Base-by-base conservation (phyloP, 2,888 invertebrate species). In the Entomobrya multifasciata region DNA sequence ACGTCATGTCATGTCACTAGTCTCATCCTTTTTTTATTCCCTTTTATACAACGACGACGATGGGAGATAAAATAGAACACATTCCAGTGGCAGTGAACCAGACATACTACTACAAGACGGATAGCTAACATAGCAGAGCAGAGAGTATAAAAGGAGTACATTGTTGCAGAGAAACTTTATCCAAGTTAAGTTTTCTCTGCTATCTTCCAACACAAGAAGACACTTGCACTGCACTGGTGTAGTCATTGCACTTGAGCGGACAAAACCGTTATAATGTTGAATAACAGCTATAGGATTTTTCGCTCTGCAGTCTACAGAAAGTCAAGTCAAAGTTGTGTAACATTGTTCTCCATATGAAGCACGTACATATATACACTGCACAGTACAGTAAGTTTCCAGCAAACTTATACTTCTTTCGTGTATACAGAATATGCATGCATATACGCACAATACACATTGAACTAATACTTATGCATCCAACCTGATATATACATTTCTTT, bases 181-280 rank as follows among this genome's bases (percentile, higher is more conserved):
- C 49, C 27, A 1, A 30, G 17, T 62, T 36, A n/a, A n/a, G 13
- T 30, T 15, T 22, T 20, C 6, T 49, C 49, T 49, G 22, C 15
- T 25, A 25, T n/a, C n/a, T n/a, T n/a, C n/a, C n/a, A n/a, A n/a
- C n/a, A n/a, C 15, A 49, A 47, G 25, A 27, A 72, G 72, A 49
- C 49, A 70, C 13, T n/a, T n/a, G n/a, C 49, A 74, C 15, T 47
- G 44, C n/a, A n/a, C n/a, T n/a, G n/a, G n/a, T n/a, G 52, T 47
- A 74, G 47, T 47, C 22, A 82, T 36, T 25, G 49, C 57, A 82
- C 62, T 82, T 70, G 44, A 70, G 22, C 25, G 41, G 70, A 70
- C 44, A 70, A 70, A 36, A 36, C 36, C 8, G 36, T 4, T 36
- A 10, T 44, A 15, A 30, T 36, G 30, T 36, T 65, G 17, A 8